Conservation (phyloP, 2,113 vertebrate genomes). For the Ginglymostoma cirratum region DNA sequence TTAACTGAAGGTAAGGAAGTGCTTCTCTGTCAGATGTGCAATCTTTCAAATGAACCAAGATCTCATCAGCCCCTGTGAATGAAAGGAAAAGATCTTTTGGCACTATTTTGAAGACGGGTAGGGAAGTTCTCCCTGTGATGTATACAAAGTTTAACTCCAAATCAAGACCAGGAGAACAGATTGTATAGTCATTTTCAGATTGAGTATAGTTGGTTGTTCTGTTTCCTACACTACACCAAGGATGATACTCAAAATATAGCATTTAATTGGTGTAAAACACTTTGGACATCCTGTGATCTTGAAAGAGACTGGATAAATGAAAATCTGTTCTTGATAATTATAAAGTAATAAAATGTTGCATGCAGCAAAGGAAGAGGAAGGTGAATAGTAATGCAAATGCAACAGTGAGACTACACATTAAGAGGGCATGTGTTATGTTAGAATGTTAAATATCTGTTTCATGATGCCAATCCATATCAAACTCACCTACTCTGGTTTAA, state of each 20-base stretch:
- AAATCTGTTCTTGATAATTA: neutral
- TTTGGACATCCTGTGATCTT: neutral
- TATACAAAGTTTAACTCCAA: neutral
- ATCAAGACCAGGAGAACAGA: neutral
- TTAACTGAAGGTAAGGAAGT: neutral
- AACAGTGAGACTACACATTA: neutral
- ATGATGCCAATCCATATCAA: neutral
- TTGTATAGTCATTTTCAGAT: neutral
- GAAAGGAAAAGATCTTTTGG: neutral
- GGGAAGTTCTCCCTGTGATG: neutral
- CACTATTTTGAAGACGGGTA: neutral
- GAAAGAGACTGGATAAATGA: neutral
- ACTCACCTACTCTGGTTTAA: neutral
- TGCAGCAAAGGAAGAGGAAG: neutral
- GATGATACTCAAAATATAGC: neutral
- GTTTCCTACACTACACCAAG: neutral
- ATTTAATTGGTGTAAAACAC: neutral
- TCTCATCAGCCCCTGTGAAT: neutral
- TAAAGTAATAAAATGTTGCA: neutral
- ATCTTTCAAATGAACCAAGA: neutral
- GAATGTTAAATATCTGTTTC: neutral
- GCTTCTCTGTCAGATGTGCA: neutral
- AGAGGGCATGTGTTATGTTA: neutral
- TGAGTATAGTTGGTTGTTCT: neutral
- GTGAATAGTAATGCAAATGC: neutral